Conservation (phyloP, 2,113 vertebrate genomes). For the Siniperca chuatsi region DNA sequence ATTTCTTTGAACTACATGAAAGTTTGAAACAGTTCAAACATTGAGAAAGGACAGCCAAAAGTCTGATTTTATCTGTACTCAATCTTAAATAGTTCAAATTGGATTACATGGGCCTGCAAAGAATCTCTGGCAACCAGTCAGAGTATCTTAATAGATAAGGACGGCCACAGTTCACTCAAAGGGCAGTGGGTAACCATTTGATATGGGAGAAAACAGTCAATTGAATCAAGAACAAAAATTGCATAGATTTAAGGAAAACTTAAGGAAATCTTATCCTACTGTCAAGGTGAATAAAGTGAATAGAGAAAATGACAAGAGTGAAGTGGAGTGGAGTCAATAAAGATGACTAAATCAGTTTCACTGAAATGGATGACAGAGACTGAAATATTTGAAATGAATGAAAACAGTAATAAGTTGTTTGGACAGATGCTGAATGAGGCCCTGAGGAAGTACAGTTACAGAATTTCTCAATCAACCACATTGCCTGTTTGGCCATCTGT, state of each 20-base stretch:
- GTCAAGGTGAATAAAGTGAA: neutral
- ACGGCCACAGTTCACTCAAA: slow-evolving; percentile 40
- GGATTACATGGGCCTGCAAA: slow-evolving; percentile 57
- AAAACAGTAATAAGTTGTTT: slow-evolving; percentile 42
- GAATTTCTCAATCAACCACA: slow-evolving; percentile 76
- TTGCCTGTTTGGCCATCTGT: slow-evolving; percentile 45
- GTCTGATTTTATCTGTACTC: slow-evolving; percentile 56
- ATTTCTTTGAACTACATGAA: slow-evolving; percentile 47
- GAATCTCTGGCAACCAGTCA: slow-evolving; percentile 59
- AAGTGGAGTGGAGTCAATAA: slow-evolving; percentile 8
- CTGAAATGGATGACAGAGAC: slow-evolving; percentile 15
- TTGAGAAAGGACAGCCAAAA: slow-evolving; percentile 40
- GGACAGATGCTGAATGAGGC: slow-evolving; percentile 61
- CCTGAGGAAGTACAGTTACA: slow-evolving; percentile 66
- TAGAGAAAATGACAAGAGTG: neutral
- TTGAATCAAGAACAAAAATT: slow-evolving; percentile 16
- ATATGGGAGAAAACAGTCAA: slow-evolving; percentile 16
- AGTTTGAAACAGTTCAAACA: slow-evolving; percentile 50
- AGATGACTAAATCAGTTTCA: neutral
- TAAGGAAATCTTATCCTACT: slow-evolving; percentile 1
- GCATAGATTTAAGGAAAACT: neutral
- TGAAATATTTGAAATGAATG: slow-evolving; percentile 61
- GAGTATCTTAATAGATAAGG: slow-evolving; percentile 50
- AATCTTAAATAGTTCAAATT: slow-evolving; percentile 58
- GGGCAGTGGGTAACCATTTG: slow-evolving; percentile 28